phyloP scores from a whole-genome alignment of 2,797 vertebrate genomes.

The Eulemur rubriventer region DNA sequence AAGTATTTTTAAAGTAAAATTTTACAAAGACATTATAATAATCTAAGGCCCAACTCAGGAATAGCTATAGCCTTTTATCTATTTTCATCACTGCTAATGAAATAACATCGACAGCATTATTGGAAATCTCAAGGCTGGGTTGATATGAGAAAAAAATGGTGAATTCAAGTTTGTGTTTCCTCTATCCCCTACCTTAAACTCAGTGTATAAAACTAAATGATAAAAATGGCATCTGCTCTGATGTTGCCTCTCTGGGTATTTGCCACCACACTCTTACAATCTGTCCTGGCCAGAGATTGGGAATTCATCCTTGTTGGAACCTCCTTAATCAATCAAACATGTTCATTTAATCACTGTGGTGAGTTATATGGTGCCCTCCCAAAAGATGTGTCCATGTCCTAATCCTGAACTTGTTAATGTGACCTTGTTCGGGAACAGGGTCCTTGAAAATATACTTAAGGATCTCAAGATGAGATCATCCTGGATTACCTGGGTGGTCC shows the following conservation, averaged over 20 bases:
- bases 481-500: neutral
- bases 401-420: neutral
- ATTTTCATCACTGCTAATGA: neutral
- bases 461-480: neutral
- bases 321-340: neutral
- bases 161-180: neutral
- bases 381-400: neutral
- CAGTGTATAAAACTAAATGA: neutral
- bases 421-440: neutral
- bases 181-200: neutral
- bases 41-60: neutral
- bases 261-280: neutral
- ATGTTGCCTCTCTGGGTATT: neutral
- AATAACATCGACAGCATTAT: neutral
- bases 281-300: neutral
- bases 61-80: neutral
- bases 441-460: neutral
- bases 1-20: constrained; percentile 36
- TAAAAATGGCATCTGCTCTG: neutral
- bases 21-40: constrained; percentile 18
- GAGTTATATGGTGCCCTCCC: neutral
- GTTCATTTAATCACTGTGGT: neutral
- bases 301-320: neutral
- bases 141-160: neutral
- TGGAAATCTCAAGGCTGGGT: neutral